phyloP scores from a whole-genome alignment of 2,113 vertebrate species.

The Pseudorhombus dupliciocellatus region DNA sequence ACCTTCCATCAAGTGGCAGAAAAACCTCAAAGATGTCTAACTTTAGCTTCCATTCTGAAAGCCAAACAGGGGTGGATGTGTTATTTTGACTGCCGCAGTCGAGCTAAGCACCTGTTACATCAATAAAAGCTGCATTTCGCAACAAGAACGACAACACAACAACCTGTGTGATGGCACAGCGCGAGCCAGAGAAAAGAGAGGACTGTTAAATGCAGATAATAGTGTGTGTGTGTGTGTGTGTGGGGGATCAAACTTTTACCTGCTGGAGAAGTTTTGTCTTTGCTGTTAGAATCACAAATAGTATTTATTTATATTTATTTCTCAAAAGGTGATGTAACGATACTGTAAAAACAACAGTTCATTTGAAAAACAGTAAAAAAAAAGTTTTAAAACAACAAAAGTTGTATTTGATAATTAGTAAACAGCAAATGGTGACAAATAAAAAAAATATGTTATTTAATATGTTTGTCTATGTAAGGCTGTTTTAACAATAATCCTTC shows the following conservation, averaged over 20 bases:
- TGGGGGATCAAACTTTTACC: conserved; percentile 50
- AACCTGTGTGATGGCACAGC: conserved; percentile 70
- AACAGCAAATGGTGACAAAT: too few species aligned
- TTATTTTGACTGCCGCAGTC: conserved; percentile 75
- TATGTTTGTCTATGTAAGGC: too few species aligned
- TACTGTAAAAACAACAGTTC: neutral
- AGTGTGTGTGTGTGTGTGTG: neutral
- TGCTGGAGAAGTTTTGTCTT: conserved; percentile 39
- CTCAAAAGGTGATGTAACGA: neutral
- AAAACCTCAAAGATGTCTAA: conserved; percentile 90
- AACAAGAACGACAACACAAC: conserved; percentile 52
- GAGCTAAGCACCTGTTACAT: conserved; percentile 84
- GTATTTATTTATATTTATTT: neutral
- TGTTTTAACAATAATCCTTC: too few species aligned
- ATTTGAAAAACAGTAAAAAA: neutral
- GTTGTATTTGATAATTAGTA: too few species aligned
- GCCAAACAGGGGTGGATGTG: conserved; percentile 69
- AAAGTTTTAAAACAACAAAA: too few species aligned
- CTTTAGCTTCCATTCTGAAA: conserved; percentile 82
- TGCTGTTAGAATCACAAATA: neutral
- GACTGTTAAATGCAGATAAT: conserved; percentile 55
- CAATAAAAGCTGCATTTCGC: conserved; percentile 76
- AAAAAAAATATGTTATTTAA: too few species aligned
- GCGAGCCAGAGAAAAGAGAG: conserved; percentile 30
- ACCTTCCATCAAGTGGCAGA: conserved; percentile 89